Base-by-base conservation (phyloP, 1,140 invertebrate genomes). In the Papilio aristodemus region DNA sequence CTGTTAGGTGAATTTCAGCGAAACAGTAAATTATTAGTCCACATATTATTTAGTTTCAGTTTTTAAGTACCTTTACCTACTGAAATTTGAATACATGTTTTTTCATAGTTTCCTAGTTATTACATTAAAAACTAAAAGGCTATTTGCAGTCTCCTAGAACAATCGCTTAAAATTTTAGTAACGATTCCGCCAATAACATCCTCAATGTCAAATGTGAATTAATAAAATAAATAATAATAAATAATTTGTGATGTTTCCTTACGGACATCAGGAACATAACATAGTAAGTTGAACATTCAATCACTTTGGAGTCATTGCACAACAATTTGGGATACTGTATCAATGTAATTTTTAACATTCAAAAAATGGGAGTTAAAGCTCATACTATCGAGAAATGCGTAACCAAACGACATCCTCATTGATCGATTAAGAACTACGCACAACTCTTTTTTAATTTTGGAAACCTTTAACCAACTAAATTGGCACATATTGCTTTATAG, bases 401-500 rank as follows among this genome's bases (percentile, higher is more conserved):
- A 46, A 41, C 62, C 14, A 37, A 27, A 60, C 36, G 14, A 38
- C 22, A 37, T 59, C 36, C 41, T 25, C 19, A 11, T 50, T 46
- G 22, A 50, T 32, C 36, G 1, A 50, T 66, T 66, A 66, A 66
- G 43, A 50, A 66, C 62, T 66, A 66, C 62, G 27, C 62, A 66
- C 62, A 66, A 66, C 63, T 50, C 39, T 32, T 62, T 62, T 11
- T 25, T 36, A n/a, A 38, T 62, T 62, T 62, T 50, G 39, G 19
- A 50, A 66, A 62, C 32, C 14, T n/a, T 62, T 36, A 19, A 62
- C 59, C 58, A 59, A 64, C 62, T 25, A 64, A 27, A 66, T 66
- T 66, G 63, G 63, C 63, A 66, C 63, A 66, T 66, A 66, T 66
- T 66, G 63, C 63, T 66, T 66, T 37, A 37, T 13, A 66, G 36